Evolutionary conservation across 1,140 invertebrate genomes (phyloP), one percentile per base, ranked within the genome.

Genomic region (Hirudo medicinalis): DNA sequence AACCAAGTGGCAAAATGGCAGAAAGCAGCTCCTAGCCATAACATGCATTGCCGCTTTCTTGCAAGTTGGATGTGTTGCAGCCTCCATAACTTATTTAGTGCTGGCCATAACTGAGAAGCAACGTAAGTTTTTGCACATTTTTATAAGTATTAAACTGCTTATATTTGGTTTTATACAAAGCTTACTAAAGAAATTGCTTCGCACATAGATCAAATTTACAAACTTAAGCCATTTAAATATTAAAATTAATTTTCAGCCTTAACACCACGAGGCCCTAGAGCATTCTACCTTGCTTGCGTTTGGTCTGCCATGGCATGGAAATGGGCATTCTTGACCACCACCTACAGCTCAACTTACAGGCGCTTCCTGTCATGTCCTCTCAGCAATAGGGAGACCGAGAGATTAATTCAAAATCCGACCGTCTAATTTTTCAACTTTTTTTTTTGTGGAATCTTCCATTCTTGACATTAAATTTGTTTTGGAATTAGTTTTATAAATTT

Each of bases 281-380:
- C 77, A 19, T 80, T 77, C 72, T 81, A 78, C 72, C 36, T 81
- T 36, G 75, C 79, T 0, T 75, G 74, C 73, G 78, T 81, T 3
- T 81, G 80, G 80, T 77, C 76, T 55, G 78, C 79, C 69, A 80
- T 81, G 80, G 78, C 79, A 0, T 80, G 79, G 79, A 81, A 81
- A 66, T 81, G 80, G 80, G 80, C 78, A 17, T 79, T 81, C 66
- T 71, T 76, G 6, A 72, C 80, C 13, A 76, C 80, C 55, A 76
- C 74, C 60, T 80, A 76, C 68, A 76, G 78, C 0, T 73, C 79
- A 11, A 60, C 29, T 6, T 79, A 79, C 69, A 53, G 73, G 22
- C 22, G 57, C 8, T 63, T 63, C 22, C 20, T 63, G 5, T 49
- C 43, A 1, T 49, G 43, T 49, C 43, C 43, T 1, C 22, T 63